A percentile compares a stretch with the other conserved stretches of the same genome.
phyloP scores from a whole-genome alignment of 2,797 vertebrate genomes.

The Menidia menidia region DNA sequence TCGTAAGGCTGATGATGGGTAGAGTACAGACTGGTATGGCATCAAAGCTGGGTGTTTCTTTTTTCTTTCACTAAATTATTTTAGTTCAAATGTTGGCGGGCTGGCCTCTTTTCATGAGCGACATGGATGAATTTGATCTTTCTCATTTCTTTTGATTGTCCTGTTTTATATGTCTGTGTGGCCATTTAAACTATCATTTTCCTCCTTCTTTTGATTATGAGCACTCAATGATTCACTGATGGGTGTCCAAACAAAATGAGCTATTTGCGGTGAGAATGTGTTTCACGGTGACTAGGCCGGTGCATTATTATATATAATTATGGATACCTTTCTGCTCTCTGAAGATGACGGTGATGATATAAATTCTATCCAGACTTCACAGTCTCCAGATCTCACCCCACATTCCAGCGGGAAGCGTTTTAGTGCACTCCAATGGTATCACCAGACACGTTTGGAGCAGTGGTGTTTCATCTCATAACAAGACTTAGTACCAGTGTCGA shows the following conservation, averaged over 20 bases:
- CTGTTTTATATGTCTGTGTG: neutral
- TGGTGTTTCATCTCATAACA: neutral
- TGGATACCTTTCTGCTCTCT: neutral
- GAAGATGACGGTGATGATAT: neutral
- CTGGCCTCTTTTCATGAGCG: neutral
- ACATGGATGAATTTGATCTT: neutral
- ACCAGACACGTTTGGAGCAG: constrained; percentile 7
- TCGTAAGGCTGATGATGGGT: constrained; percentile 11
- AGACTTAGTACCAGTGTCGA: neutral
- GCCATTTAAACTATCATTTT: neutral
- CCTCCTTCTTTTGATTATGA: neutral
- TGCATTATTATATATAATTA: neutral
- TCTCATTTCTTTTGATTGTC: neutral
- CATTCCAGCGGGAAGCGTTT: neutral
- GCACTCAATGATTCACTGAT: neutral
- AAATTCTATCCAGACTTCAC: neutral
- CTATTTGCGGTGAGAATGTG: neutral
- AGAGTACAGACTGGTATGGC: neutral
- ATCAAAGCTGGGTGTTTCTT: neutral
- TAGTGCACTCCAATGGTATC: neutral
- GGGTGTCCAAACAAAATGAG: neutral
- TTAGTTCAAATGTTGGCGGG: neutral
- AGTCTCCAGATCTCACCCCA: neutral
- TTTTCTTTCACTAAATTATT: neutral
- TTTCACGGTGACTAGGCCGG: neutral